phyloP scores from a whole-genome alignment of 1,140 invertebrate species.

The Philopotamus ludificatus region DNA sequence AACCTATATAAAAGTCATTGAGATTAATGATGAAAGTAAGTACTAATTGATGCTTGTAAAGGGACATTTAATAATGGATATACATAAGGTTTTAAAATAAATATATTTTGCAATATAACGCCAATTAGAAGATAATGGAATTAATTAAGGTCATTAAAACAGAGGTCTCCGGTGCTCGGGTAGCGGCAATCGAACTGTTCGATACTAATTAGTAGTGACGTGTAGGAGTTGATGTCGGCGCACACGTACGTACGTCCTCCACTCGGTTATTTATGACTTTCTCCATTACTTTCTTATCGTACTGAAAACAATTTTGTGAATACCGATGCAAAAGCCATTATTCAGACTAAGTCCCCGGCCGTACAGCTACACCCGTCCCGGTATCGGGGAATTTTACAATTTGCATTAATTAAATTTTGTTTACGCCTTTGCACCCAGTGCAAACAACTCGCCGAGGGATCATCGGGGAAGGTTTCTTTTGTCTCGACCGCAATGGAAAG shows the following conservation, averaged over 20 bases:
- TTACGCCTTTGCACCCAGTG: conserved; percentile 13
- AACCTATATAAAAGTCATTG: too few species aligned
- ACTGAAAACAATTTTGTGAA: conserved; percentile 39
- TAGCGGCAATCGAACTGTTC: too few species aligned
- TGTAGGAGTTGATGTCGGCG: neutral
- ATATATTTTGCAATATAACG: too few species aligned
- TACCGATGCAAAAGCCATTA: conserved; percentile 38
- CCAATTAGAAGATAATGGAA: too few species aligned
- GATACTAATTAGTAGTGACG: neutral
- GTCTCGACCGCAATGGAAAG: neutral
- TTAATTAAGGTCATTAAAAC: too few species aligned
- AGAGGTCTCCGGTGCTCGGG: too few species aligned
- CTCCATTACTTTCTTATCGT: conserved; percentile 36
- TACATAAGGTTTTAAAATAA: too few species aligned
- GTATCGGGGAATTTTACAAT: conserved; percentile 30
- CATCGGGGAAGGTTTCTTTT: neutral
- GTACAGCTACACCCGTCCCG: conserved; percentile 24
- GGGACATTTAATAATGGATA: too few species aligned
- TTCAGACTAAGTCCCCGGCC: conserved; percentile 27
- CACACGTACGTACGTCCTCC: conserved; percentile 11
- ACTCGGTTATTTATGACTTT: conserved; percentile 37
- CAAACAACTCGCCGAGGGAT: conserved; percentile 2
- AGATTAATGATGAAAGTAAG: too few species aligned
- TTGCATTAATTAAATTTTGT: conserved; percentile 37
- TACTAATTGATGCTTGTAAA: too few species aligned